phyloP scores from a whole-genome alignment of 2,797 vertebrate genomes.

The Pseudopleuronectes americanus region DNA sequence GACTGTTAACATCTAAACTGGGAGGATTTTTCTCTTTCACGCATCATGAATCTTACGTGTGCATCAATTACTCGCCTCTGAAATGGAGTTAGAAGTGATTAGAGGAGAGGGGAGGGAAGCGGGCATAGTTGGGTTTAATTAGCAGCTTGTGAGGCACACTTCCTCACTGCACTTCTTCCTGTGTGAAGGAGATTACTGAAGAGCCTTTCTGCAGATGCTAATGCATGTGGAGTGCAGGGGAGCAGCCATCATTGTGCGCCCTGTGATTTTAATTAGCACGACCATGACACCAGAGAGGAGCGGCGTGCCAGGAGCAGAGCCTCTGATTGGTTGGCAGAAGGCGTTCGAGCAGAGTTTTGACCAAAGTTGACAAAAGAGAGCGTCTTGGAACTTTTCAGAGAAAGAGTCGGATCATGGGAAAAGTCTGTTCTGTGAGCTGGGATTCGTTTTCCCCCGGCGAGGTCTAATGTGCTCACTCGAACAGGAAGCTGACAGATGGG shows the following conservation, averaged over 20 bases:
- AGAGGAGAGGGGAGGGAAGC: conserved; percentile 57
- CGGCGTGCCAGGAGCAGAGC: background rate
- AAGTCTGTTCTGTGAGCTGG: background rate
- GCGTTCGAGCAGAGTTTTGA: conserved; percentile 24
- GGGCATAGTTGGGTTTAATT: conserved; percentile 72
- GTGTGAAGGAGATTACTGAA: conserved; percentile 65
- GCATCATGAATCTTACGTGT: conserved; percentile 51
- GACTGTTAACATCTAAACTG: conserved; percentile 53
- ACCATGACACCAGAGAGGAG: conserved; percentile 46
- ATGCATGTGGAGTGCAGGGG: conserved; percentile 61
- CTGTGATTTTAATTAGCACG: conserved; percentile 71
- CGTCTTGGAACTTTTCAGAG: background rate
- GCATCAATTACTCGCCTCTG: conserved; percentile 63
- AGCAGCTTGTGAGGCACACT: conserved; percentile 65
- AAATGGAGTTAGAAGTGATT: conserved; percentile 73
- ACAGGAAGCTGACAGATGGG: conserved; percentile 65
- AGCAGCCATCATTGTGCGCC: conserved; percentile 53
- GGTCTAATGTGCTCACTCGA: conserved; percentile 30
- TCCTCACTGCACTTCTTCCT: conserved; percentile 70
- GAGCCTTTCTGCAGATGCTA: conserved; percentile 68
- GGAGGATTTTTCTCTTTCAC: conserved; percentile 44
- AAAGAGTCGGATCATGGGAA: conserved; percentile 28
- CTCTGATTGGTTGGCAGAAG: conserved; percentile 28
- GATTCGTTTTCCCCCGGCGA: conserved; percentile 11
- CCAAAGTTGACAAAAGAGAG: conserved; percentile 34